Conservation (phyloP, 2,888 invertebrate species). For the Stratiomys singularior region DNA sequence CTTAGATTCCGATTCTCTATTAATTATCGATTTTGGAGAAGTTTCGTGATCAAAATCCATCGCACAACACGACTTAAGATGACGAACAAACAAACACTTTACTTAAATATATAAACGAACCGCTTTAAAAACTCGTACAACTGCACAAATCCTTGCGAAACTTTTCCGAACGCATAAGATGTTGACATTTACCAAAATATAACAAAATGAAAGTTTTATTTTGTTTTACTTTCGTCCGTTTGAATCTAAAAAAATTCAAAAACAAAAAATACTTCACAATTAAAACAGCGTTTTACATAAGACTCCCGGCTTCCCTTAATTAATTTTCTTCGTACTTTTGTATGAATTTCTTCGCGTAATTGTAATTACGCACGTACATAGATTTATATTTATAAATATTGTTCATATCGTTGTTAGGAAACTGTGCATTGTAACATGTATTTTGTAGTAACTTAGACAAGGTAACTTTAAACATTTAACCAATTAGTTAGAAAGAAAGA, state of each 20-base stretch:
- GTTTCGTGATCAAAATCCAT: conserved; percentile 26
- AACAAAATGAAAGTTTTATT: neutral
- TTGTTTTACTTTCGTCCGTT: neutral
- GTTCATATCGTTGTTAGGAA: conserved; percentile 29
- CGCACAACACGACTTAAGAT: no score
- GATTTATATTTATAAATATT: conserved; percentile 9
- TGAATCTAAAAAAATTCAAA: no score
- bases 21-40: conserved; percentile 20
- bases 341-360: neutral
- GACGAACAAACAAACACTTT: no score
- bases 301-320: no score
- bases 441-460: neutral
- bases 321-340: conserved; percentile 3
- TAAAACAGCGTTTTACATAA: no score
- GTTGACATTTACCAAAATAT: conserved; percentile 11
- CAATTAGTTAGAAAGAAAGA: neutral
- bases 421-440: conserved; percentile 1
- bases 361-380: neutral
- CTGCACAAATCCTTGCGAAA: conserved; percentile 31
- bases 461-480: neutral
- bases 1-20: no score
- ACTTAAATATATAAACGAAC: no score
- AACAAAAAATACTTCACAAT: no score
- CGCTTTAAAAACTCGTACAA: no score
- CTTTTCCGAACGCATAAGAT: conserved; percentile 29